Percentiles rank a stretch among this genome's conserved stretches.
These are phyloP conservation scores for Pseudomugil tenellus DNA, from an alignment of 2,797 vertebrate genomes.

Conservation along the genomic window DNA sequence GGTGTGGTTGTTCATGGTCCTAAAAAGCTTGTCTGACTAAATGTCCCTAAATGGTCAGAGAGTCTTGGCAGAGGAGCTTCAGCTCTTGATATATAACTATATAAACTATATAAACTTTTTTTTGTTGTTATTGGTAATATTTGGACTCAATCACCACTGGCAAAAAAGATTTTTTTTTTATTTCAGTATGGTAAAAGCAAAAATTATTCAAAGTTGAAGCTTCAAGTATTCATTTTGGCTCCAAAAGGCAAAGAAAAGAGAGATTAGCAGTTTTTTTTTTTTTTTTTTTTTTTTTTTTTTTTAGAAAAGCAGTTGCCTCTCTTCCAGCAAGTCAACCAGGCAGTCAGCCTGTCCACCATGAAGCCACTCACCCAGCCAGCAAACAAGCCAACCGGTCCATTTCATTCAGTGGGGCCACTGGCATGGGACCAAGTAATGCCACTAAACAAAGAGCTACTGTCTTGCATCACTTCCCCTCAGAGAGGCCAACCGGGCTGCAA, in stretches of 20 bases:
- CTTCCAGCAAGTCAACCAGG: constrained; percentile 70
- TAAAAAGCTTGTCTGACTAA: constrained; percentile 29
- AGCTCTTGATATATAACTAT: background rate
- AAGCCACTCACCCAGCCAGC: constrained; percentile 69
- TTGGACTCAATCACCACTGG: constrained; percentile 15
- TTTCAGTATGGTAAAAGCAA: constrained; percentile 32
- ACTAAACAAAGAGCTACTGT: constrained; percentile 86
- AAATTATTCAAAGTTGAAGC: constrained; percentile 40
- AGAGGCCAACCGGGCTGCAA: constrained; percentile 75
- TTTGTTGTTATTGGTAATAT: background rate
- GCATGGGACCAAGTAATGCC: constrained; percentile 81
- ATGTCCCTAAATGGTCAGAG: constrained; percentile 26
- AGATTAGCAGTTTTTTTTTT: constrained; percentile 66
- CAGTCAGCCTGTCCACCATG: constrained; percentile 68
- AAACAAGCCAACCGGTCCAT: constrained; percentile 76
- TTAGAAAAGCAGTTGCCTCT: constrained; percentile 57
- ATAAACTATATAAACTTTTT: background rate
- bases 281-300: constrained; percentile 47
- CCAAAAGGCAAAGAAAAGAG: constrained; percentile 53
- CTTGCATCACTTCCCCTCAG: constrained; percentile 83
- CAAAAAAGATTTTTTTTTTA: constrained; percentile 19
- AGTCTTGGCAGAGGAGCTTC: background rate
- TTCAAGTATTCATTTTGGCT: constrained; percentile 49
- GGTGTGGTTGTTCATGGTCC: constrained; percentile 35
- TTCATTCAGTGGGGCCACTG: constrained; percentile 80